phyloP scores from a whole-genome alignment of 2,113 vertebrate genomes.

The Procavia capensis region DNA sequence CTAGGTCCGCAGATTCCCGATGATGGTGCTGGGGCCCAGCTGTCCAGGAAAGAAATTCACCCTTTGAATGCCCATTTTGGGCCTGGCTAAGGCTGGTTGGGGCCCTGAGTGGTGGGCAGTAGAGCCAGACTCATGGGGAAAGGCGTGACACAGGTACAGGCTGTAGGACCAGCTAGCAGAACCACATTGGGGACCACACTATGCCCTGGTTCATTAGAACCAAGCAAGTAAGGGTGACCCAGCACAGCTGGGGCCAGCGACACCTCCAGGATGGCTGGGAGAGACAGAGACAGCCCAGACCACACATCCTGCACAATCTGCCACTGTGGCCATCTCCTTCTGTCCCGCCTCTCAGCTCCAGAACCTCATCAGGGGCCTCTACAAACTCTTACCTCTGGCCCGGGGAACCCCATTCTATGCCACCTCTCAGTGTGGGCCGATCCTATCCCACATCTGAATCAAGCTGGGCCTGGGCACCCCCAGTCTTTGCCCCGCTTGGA shows the following conservation, averaged over 20 bases:
- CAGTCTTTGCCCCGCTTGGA: neutral
- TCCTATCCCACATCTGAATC: neutral
- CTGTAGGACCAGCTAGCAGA: neutral
- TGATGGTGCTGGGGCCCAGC: neutral
- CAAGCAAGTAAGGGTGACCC: neutral
- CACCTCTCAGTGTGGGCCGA: neutral
- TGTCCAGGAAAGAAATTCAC: neutral
- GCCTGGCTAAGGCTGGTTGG: neutral
- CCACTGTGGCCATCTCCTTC: accelerated
- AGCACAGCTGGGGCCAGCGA: neutral
- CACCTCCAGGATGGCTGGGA: neutral
- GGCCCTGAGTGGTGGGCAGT: neutral
- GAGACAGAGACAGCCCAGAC: neutral
- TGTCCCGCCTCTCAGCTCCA: neutral
- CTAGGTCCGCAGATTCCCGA: neutral
- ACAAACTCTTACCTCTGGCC: neutral
- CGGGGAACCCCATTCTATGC: neutral
- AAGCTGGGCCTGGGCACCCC: neutral
- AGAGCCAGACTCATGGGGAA: neutral
- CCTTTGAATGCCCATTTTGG: neutral
- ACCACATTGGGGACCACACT: too few species aligned
- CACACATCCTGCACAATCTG: neutral
- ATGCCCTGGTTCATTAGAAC: neutral
- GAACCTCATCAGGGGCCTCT: accelerated
- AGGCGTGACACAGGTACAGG: neutral